These are phyloP conservation scores for Indicator maculatus DNA, from an alignment of 2,113 vertebrate genomes.

Conservation along the genomic window DNA sequence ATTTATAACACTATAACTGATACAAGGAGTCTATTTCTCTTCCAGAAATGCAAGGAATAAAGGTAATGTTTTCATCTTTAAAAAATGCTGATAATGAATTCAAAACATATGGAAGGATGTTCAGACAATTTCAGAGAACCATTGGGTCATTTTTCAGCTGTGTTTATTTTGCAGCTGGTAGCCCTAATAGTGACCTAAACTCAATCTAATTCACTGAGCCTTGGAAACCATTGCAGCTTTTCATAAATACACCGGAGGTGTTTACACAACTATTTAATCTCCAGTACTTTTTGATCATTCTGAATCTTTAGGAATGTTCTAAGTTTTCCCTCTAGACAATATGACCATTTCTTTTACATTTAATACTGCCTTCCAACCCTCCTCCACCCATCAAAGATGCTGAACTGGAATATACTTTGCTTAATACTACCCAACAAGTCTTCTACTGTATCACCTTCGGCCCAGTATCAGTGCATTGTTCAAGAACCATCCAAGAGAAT, in stretches of 20 bases:
- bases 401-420: neutral
- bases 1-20: neutral
- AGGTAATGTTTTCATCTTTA: slow-evolving; percentile 13
- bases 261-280: neutral
- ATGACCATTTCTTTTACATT: neutral
- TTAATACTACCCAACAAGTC: neutral
- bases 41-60: neutral
- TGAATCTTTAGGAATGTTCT: neutral
- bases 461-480: neutral
- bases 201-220: neutral
- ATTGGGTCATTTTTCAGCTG: slow-evolving; percentile 31
- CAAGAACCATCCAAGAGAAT: neutral
- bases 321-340: neutral
- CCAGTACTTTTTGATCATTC: neutral
- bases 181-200: neutral
- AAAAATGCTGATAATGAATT: slow-evolving; percentile 28
- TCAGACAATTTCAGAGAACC: neutral
- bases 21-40: neutral
- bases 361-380: neutral
- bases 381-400: neutral
- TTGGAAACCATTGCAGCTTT: neutral
- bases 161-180: slow-evolving; percentile 27
- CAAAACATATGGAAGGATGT: slow-evolving; percentile 32
- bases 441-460: neutral
- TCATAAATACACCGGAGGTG: neutral